Evolutionary conservation across 2,113 vertebrate species (phyloP).

Genomic region (Orientallactaga bullata): DNA sequence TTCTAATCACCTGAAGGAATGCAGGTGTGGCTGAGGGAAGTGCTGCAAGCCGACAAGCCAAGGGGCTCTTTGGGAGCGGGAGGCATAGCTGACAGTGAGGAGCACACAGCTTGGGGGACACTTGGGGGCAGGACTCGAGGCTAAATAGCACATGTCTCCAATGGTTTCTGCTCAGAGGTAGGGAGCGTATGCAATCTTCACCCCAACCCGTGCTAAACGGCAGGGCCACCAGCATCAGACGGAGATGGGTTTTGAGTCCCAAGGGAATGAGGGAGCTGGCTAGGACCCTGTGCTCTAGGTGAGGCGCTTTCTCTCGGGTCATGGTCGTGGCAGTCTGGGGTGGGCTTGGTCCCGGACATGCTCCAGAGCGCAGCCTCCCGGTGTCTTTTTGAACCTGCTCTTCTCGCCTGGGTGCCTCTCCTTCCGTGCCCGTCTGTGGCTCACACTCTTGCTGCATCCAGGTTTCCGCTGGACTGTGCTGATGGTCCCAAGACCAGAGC

Average conservation of each 20-base stretch:
- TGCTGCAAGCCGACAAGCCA: not conserved
- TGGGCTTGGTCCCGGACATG: accelerated
- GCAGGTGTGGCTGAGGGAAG: not conserved
- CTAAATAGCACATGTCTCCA: accelerated
- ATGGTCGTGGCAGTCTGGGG: not conserved
- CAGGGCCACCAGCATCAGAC: no score
- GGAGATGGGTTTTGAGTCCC: no score
- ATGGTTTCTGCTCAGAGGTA: not conserved
- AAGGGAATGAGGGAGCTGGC: not conserved
- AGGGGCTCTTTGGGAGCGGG: not conserved
- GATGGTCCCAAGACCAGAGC: not conserved
- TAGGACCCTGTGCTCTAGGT: not conserved
- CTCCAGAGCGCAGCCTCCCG: accelerated
- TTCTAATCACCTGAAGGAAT: not conserved
- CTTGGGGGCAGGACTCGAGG: no score
- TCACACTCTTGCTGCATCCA: not conserved
- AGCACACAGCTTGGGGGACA: not conserved
- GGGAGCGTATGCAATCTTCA: no score
- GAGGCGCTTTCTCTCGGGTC: not conserved
- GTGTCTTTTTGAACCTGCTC: not conserved
- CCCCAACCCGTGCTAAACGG: not conserved
- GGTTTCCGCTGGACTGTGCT: no score
- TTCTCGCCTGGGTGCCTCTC: not conserved
- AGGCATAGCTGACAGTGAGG: accelerated
- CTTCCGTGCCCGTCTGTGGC: accelerated